These are phyloP conservation scores for Sialis lutaria DNA, from an alignment of 2,888 invertebrate genomes.

Conservation along the genomic window DNA sequence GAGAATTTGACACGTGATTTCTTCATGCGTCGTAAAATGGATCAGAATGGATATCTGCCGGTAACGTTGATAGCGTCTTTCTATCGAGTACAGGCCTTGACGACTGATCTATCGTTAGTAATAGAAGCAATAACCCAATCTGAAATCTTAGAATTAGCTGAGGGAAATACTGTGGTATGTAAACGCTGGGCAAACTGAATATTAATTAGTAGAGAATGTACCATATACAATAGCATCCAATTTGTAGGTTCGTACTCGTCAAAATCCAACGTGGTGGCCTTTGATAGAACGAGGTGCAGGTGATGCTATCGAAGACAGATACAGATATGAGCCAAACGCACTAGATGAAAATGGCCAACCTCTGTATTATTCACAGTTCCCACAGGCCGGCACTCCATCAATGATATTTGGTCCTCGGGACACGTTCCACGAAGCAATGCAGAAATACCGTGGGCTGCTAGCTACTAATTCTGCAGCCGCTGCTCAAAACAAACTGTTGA, in stretches of 20 bases:
- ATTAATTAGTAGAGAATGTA: too few species aligned
- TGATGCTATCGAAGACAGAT: constrained; percentile 2
- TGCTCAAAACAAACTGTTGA: constrained; percentile 3
- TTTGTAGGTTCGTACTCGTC: constrained; percentile 59
- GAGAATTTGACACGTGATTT: constrained; percentile 92
- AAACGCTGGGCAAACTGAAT: not conserved
- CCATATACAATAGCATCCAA: not conserved
- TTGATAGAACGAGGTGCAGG: constrained; percentile 35
- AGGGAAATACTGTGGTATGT: constrained; percentile 16
- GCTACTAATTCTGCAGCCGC: constrained; percentile 3
- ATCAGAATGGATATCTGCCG: constrained; percentile 80
- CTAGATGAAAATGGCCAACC: not conserved
- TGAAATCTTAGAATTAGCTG: constrained; percentile 60
- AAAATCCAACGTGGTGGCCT: constrained; percentile 80
- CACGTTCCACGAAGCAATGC: not conserved
- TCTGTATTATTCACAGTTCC: not conserved
- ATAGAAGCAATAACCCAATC: constrained; percentile 74
- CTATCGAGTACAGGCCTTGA: constrained; percentile 78
- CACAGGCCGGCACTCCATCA: not conserved
- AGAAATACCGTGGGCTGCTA: constrained; percentile 1
- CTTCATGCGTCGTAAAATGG: constrained; percentile 95
- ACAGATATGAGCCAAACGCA: constrained; percentile 1
- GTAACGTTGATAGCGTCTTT: constrained; percentile 90
- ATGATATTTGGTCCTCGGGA: not conserved
- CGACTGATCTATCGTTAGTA: constrained; percentile 67